A percentile compares a stretch with the other conserved stretches of the same genome.
Evolutionary conservation across 2,888 invertebrate species (phyloP).

Genomic region (Carcina quercana): DNA sequence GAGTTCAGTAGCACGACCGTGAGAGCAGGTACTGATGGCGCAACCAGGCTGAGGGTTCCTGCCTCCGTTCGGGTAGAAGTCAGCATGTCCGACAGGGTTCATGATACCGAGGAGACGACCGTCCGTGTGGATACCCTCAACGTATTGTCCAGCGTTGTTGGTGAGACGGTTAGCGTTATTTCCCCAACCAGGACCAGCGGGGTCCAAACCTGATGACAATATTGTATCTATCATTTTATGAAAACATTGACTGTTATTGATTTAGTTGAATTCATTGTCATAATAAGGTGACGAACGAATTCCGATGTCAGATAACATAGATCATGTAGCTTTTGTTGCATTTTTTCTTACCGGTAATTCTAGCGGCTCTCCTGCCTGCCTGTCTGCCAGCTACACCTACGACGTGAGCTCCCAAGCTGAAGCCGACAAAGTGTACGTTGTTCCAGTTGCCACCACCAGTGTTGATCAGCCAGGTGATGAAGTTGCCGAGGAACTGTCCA

Average conservation of each 20-base stretch:
- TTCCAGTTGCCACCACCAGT: conserved; percentile 33
- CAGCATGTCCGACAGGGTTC: conserved; percentile 25
- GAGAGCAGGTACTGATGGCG: conserved; percentile 1
- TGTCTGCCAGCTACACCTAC: conserved; percentile 37
- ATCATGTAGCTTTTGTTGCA: too few species aligned
- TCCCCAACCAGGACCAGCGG: conserved; percentile 36
- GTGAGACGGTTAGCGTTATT: conserved; percentile 25
- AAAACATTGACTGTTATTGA: too few species aligned
- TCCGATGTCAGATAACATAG: too few species aligned
- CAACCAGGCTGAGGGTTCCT: conserved; percentile 30
- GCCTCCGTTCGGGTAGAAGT: conserved; percentile 39
- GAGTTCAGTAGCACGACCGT: neutral
- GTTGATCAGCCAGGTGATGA: conserved; percentile 33
- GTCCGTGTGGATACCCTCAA: conserved; percentile 38
- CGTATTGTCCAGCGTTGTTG: conserved; percentile 25
- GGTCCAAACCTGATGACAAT: conserved; percentile 41
- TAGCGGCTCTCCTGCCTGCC: conserved; percentile 19
- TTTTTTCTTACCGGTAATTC: conserved; percentile 30
- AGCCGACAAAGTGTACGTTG: conserved; percentile 40
- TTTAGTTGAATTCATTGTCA: too few species aligned
- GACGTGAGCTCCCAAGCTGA: conserved; percentile 47
- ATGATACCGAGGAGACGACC: conserved; percentile 32
- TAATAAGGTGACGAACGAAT: too few species aligned
- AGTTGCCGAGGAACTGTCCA: conserved; percentile 26
- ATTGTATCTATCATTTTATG: too few species aligned